These are phyloP conservation scores for Jordanella pulchra DNA, from an alignment of 2,797 vertebrate species.

Conservation along the genomic window DNA sequence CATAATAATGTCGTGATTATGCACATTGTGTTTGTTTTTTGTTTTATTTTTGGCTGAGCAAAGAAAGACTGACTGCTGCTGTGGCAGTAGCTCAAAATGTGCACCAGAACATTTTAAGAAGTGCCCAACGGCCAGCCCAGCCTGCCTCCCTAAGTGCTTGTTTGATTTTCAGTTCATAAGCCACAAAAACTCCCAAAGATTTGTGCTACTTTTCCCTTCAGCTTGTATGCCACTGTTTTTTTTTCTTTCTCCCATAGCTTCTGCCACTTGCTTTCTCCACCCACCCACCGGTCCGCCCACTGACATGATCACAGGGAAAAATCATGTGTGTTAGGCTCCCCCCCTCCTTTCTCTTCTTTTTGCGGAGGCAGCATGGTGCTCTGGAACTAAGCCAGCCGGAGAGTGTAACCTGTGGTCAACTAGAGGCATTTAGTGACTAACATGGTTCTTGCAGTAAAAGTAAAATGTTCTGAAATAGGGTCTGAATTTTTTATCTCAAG, in stretches of 20 bases:
- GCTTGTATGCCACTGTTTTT: slow-evolving; percentile 59
- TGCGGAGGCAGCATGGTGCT: slow-evolving; percentile 63
- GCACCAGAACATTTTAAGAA: slow-evolving; percentile 56
- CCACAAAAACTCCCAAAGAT: slow-evolving; percentile 41
- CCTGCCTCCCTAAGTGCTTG: slow-evolving; percentile 43
- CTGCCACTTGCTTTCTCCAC: slow-evolving; percentile 51
- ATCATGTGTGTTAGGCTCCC: slow-evolving; percentile 66
- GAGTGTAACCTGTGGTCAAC: slow-evolving; percentile 55
- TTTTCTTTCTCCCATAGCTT: slow-evolving; percentile 57
- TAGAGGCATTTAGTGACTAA: slow-evolving; percentile 51
- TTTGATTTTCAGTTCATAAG: slow-evolving; percentile 63
- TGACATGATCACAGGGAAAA: slow-evolving; percentile 70
- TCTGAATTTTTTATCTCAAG: slow-evolving; percentile 1
- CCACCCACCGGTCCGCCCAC: slow-evolving; percentile 63
- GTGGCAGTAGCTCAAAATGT: slow-evolving; percentile 55
- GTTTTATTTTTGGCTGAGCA: slow-evolving; percentile 14
- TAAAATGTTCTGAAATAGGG: slow-evolving; percentile 4
- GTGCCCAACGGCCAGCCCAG: slow-evolving; percentile 45
- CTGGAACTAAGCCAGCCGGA: slow-evolving; percentile 65
- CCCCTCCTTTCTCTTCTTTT: slow-evolving; percentile 27
- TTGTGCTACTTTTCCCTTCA: slow-evolving; percentile 29
- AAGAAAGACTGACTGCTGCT: slow-evolving; percentile 58
- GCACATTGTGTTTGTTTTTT: slow-evolving; percentile 27
- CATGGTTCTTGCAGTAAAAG: slow-evolving; percentile 28
- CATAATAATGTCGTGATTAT: slow-evolving; percentile 24